Evolutionary conservation across 2,888 invertebrate species (phyloP), one percentile per base, ranked within the genome.

Genomic region (Blastobasis adustella): DNA sequence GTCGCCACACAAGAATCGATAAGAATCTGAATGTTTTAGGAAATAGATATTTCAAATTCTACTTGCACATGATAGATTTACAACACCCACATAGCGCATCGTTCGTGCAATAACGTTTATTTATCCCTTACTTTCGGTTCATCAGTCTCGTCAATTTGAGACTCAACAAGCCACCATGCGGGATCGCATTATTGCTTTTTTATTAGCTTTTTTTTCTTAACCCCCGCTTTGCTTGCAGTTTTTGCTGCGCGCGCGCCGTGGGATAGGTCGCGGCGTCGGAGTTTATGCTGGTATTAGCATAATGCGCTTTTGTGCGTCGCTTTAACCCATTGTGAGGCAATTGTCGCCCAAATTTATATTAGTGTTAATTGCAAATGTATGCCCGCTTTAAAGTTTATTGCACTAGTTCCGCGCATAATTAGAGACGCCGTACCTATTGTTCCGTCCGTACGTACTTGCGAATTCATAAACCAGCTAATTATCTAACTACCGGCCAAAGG

Each of bases 231-330:
- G 71, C 65, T 76, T 71, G 79, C 79, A 76, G 82, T 87, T 87
- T 86, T 84, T 79, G 82, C 65, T 73, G 71, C 78, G 71, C 74
- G 72, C 69, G 74, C 78, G 75, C 62, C 83, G 85, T 87, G 86
- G 86, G 88, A 87, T 86, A 84, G 82, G 83, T 85, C 83, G 78
- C 73, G 80, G 62, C 62, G 56, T 66, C 68, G 61, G 62, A 72
- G 71, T 76, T 78, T 80, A 88, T 88, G 88, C 88, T 88, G 88
- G 88, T 88, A 88, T 87, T 86, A 86, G 77, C 86, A 87, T 88
- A 84, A 82, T 86, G 69, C 70, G 63, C 71, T 75, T 75, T 78
- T 77, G 67, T 77, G 63, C 67, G 62, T 66, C 68, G 64, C 66
- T 69, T 69, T 64, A 57, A 48, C 38, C 51, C 58, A 69, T 76